Percentiles rank a stretch among this genome's conserved stretches.
Conservation (phyloP, 53 echinoderm and acorn worm species). For the Apostichopus leukothele region DNA sequence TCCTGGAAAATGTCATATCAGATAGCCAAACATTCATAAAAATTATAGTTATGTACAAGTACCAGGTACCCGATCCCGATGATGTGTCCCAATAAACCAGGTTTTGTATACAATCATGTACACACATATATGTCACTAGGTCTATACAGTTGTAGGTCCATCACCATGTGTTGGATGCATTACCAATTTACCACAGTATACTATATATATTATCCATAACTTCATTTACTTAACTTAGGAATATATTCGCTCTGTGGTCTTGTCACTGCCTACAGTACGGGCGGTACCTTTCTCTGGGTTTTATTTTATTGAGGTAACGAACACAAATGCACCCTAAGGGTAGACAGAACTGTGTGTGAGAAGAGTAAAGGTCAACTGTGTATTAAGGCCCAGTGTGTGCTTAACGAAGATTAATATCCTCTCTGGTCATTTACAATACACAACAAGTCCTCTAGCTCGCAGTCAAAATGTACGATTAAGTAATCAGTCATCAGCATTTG, state of each 20-base stretch:
- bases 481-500: slow-evolving; percentile 9
- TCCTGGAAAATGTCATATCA: too few species aligned
- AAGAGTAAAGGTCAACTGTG: slow-evolving; percentile 1
- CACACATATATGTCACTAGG: too few species aligned
- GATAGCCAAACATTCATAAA: too few species aligned
- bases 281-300: too few species aligned
- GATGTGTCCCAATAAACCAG: too few species aligned
- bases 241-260: background rate
- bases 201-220: background rate
- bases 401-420: background rate
- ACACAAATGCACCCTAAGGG: slow-evolving; percentile 1
- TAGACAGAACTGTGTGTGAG: background rate
- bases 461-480: background rate
- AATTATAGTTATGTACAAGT: too few species aligned
- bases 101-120: too few species aligned
- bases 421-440: background rate
- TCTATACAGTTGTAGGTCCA: too few species aligned
- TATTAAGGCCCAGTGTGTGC: slow-evolving; percentile 7
- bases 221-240: background rate
- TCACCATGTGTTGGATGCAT: background rate
- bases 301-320: background rate
- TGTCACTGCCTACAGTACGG: background rate
- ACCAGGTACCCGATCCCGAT: too few species aligned
- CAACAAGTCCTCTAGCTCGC: background rate
- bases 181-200: background rate